phyloP scores from a whole-genome alignment of 2,797 vertebrate genomes.

The Gouania willdenowi region DNA sequence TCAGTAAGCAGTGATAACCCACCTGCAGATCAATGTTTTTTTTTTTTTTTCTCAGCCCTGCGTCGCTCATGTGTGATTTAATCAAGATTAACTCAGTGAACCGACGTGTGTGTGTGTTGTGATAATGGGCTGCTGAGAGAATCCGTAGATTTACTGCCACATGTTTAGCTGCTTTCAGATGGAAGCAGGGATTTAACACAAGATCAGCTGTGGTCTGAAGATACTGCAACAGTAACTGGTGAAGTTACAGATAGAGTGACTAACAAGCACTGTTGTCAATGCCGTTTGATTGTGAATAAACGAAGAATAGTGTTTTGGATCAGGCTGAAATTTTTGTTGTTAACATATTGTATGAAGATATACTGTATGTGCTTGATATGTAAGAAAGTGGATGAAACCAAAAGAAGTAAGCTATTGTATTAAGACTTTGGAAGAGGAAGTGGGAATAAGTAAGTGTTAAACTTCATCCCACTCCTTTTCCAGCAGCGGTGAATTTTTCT shows the following conservation, averaged over 20 bases:
- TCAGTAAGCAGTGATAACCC: slow-evolving; percentile 20
- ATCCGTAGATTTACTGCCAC: slow-evolving; percentile 36
- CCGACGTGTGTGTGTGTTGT: slow-evolving; percentile 4
- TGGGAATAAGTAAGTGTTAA: no score
- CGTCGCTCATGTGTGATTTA: slow-evolving; percentile 32
- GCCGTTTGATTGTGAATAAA: no score
- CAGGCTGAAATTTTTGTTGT: no score
- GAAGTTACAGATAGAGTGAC: slow-evolving; percentile 5
- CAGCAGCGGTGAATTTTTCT: no score
- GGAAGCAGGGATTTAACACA: slow-evolving; percentile 25
- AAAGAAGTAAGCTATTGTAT: no score
- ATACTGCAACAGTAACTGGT: background rate
- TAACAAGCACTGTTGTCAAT: background rate
- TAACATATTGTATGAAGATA: no score
- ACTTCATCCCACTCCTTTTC: no score
- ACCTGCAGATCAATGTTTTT: background rate
- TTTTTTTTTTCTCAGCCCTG: slow-evolving; percentile 15
- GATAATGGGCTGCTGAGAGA: slow-evolving; percentile 7
- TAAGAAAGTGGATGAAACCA: no score
- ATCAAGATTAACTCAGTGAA: slow-evolving; percentile 40
- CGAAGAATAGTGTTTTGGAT: no score
- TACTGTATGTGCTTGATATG: no score
- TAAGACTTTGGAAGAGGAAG: no score
- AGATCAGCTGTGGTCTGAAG: slow-evolving; percentile 14
- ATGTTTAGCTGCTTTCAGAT: slow-evolving; percentile 4